Evolutionary conservation across 2,888 invertebrate genomes (phyloP).

Genomic region (Cataglyphis livida): DNA sequence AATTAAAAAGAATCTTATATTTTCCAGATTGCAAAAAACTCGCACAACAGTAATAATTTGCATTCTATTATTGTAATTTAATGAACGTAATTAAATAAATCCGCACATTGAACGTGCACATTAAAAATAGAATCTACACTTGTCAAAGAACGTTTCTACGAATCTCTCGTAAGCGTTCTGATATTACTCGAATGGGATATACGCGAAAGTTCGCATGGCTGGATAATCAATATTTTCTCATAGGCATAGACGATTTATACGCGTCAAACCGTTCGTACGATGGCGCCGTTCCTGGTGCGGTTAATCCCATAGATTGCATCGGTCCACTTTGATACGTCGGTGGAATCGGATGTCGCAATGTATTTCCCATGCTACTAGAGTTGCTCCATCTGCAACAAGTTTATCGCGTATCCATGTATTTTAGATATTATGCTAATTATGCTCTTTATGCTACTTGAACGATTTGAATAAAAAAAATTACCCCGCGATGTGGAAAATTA

Average conservation of each 20-base stretch:
- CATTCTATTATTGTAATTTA: conserved; percentile 4
- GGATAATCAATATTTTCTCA: conserved; percentile 82
- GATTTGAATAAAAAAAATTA: conserved; percentile 13
- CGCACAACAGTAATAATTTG: neutral
- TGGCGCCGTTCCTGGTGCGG: conserved; percentile 81
- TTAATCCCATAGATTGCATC: conserved; percentile 82
- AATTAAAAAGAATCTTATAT: neutral
- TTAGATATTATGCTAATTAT: neutral
- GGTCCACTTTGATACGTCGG: conserved; percentile 84
- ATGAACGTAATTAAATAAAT: neutral
- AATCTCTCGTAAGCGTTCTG: neutral
- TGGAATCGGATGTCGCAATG: conserved; percentile 83
- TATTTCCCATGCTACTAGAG: conserved; percentile 83
- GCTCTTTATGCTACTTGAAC: neutral
- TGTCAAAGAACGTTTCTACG: neutral
- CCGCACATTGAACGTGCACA: neutral
- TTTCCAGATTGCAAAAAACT: conserved; percentile 25
- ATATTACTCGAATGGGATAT: conserved; percentile 19
- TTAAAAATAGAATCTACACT: neutral
- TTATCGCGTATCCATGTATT: neutral
- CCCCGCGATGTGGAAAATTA: neutral
- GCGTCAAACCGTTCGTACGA: conserved; percentile 84
- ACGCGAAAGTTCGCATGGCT: conserved; percentile 7
- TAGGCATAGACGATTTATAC: conserved; percentile 83
- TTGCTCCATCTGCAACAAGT: conserved; percentile 80